Evolutionary conservation across 2,888 invertebrate species (phyloP).

Genomic region (Myopa tessellatipennis): DNA sequence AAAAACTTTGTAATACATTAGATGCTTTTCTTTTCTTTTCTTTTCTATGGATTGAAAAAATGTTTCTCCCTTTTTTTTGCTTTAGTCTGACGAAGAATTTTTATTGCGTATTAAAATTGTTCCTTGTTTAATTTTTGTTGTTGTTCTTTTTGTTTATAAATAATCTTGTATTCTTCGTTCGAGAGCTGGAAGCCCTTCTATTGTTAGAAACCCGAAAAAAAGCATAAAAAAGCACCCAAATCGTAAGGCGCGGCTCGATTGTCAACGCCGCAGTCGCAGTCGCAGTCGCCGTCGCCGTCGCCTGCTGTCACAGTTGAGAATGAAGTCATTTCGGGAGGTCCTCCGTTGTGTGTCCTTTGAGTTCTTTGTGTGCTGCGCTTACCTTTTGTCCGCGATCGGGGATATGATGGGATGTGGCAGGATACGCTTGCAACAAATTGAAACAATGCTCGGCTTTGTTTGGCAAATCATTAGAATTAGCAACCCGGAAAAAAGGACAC

Average conservation of each 20-base stretch:
- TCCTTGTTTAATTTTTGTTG: background rate
- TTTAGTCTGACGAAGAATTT: background rate
- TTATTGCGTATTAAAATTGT: constrained; percentile 2
- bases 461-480: constrained; percentile 20
- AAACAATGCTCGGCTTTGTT: constrained; percentile 28
- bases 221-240: constrained; percentile 3
- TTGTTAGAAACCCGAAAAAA: background rate
- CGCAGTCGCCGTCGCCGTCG: constrained; percentile 43
- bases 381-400: background rate
- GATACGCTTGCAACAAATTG: constrained; percentile 25
- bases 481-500: background rate
- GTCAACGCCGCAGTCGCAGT: constrained; percentile 46
- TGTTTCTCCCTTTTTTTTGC: background rate
- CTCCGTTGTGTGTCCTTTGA: constrained; percentile 31
- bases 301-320: constrained; percentile 52
- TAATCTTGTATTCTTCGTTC: background rate
- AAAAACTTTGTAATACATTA: no score
- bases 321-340: constrained; percentile 61
- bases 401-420: background rate
- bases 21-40: no score
- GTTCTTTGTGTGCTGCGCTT: background rate
- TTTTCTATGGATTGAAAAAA: background rate
- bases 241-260: background rate
- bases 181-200: background rate
- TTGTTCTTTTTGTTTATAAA: background rate